Percentiles rank a stretch among this genome's conserved stretches.
Conservation (phyloP, 2,797 vertebrate genomes). For the Phoxinus dragarum region DNA sequence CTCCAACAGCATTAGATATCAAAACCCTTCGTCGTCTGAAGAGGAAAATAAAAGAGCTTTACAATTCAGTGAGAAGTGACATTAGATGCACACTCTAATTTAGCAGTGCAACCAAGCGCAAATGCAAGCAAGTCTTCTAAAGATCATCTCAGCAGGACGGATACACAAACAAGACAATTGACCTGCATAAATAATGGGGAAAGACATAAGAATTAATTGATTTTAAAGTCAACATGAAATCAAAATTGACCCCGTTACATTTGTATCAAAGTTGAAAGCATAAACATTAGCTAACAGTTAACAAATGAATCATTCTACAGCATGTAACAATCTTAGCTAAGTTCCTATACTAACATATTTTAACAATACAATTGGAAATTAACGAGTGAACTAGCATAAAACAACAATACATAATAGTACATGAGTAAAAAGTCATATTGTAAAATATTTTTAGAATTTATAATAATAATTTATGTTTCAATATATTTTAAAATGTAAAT, state of each 20-base stretch:
- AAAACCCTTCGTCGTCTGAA: background rate
- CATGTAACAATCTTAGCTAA: too few relatives aligned
- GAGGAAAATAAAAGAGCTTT: constrained; percentile 2
- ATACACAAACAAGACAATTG: background rate
- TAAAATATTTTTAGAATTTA: background rate
- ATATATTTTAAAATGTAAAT: background rate
- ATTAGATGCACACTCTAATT: background rate
- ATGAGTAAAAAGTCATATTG: background rate
- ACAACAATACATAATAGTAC: background rate
- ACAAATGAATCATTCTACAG: background rate
- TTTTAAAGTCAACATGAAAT: background rate
- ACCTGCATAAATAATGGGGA: background rate
- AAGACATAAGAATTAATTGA: background rate
- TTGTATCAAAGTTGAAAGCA: background rate
- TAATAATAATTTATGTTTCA: background rate
- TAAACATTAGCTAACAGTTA: background rate
- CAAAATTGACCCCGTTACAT: background rate
- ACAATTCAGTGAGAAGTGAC: background rate
- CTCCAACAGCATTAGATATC: background rate
- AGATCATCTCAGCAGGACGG: background rate
- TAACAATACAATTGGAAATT: background rate
- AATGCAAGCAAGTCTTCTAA: background rate
- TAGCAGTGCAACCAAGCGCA: background rate
- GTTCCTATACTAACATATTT: too few relatives aligned
- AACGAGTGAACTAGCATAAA: background rate